phyloP scores from a whole-genome alignment of 2,797 vertebrate genomes.

The Xiphophorus birchmanni region DNA sequence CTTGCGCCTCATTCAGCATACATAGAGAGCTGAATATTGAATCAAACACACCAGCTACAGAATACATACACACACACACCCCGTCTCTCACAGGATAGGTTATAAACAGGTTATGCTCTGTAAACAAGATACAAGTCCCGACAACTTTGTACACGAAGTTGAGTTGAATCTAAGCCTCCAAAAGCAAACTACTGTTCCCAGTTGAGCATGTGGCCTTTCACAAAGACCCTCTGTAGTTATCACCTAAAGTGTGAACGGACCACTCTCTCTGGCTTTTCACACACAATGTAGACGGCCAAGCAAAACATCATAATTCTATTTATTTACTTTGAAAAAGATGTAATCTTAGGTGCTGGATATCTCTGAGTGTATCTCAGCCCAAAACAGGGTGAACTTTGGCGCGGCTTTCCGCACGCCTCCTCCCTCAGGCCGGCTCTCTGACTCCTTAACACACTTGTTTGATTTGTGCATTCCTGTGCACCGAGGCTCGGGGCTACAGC shows the following conservation, averaged over 20 bases:
- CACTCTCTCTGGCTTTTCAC: conserved; percentile 73
- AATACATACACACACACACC: conserved; percentile 6
- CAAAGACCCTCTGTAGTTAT: conserved; percentile 84
- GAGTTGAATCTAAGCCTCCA: conserved; percentile 76
- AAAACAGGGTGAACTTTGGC: conserved; percentile 55
- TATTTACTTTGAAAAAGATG: conserved; percentile 80
- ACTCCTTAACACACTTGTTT: conserved; percentile 63
- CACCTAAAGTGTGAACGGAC: conserved; percentile 81
- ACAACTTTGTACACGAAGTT: conserved; percentile 82
- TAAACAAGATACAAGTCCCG: conserved; percentile 78
- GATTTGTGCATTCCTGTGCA: conserved; percentile 67
- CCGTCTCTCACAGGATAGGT: conserved; percentile 28
- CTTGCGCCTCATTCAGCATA: neutral
- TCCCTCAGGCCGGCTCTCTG: conserved; percentile 34
- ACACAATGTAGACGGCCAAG: conserved; percentile 78
- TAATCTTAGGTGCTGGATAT: conserved; percentile 73
- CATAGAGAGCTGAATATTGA: neutral
- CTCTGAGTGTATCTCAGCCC: conserved; percentile 66
- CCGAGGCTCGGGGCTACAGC: conserved; percentile 24
- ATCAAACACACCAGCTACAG: neutral
- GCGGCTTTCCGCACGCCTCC: conserved; percentile 42
- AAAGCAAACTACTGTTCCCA: conserved; percentile 70
- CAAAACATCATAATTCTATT: conserved; percentile 78
- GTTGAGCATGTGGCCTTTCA: conserved; percentile 67
- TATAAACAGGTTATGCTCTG: conserved; percentile 67